phyloP scores from a whole-genome alignment of 2,888 invertebrate genomes.

The Chloromyia formosa region DNA sequence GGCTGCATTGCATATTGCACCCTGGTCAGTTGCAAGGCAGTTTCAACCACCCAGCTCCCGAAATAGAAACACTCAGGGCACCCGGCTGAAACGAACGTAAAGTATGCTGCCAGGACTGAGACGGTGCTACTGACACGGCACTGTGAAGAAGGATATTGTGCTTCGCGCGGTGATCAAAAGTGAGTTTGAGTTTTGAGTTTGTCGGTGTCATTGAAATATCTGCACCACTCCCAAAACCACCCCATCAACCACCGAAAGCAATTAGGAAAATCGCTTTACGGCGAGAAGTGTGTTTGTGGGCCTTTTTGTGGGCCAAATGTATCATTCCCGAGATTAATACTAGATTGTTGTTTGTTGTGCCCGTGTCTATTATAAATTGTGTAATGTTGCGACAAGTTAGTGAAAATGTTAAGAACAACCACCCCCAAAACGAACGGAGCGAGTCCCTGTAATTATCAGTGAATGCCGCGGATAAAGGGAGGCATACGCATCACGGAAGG shows the following conservation, averaged over 20 bases:
- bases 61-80: background rate
- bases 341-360: conserved; percentile 1
- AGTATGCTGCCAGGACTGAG: conserved; percentile 6
- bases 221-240: conserved; percentile 12
- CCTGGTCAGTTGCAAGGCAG: background rate
- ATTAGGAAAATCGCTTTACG: conserved; percentile 33
- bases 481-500: background rate
- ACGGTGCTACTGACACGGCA: background rate
- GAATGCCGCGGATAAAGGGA: background rate
- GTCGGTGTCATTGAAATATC: background rate
- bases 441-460: background rate
- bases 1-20: background rate
- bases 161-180: background rate
- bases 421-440: background rate
- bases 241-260: conserved; percentile 3
- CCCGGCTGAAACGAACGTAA: conserved; percentile 4
- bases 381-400: conserved; percentile 18
- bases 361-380: conserved; percentile 17
- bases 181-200: background rate
- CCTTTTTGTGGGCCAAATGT: conserved; percentile 19
- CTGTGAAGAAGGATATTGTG: background rate
- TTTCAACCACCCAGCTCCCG: background rate
- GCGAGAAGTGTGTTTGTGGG: conserved; percentile 41
- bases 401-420: conserved; percentile 24
- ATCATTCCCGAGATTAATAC: conserved; percentile 23